Evolutionary conservation across 1,140 invertebrate genomes (phyloP), one percentile per base, ranked within the genome.

Genomic region (Zaprionus tsacasi): DNA sequence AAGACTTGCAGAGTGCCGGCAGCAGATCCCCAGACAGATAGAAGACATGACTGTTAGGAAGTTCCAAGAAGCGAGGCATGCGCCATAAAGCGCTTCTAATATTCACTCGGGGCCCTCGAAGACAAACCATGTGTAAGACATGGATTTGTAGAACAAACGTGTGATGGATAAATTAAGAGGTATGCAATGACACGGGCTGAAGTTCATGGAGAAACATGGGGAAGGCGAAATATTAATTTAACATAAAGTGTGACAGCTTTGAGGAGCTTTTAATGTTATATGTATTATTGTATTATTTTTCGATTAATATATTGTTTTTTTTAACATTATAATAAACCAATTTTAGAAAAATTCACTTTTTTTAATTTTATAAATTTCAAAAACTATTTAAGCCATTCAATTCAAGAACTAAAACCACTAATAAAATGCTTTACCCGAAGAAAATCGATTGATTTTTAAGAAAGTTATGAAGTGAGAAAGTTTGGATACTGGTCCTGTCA

Each of bases 11-110:
- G 8, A 27, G 11, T 55, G 58, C 21, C 50, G 55, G 58, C 40
- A 30, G 35, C 50, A 21, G 30, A 4, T 27, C 21, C 21, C 15
- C 36, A 54, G 57, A 55, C 25, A 56, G 59, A 45, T 5, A 50
- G 17, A 12, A 40, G 3, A 30, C 27, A 30, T 21, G 27, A 13
- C 35, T 43, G 70, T 59, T 56, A 68, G 58, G n/a, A 27, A 12
- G 55, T 76, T 76, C 73, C 69, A 60, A 65, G 73, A 76, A 76
- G 52, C 27, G 6, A 33, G 30, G 48, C 61, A 71, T 66, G 72
- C 56, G 48, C 57, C 73, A 70, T 68, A 73, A 73, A 68, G 17
- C 57, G 52, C 71, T 58, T 57, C 71, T 63, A 74, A 57, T 61
- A 63, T 60, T 70, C 40, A 38, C 7, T 8, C 6, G 50, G 8